These are phyloP conservation scores for Thalpophila matura DNA, from an alignment of 2,888 invertebrate genomes.

Conservation along the genomic window DNA sequence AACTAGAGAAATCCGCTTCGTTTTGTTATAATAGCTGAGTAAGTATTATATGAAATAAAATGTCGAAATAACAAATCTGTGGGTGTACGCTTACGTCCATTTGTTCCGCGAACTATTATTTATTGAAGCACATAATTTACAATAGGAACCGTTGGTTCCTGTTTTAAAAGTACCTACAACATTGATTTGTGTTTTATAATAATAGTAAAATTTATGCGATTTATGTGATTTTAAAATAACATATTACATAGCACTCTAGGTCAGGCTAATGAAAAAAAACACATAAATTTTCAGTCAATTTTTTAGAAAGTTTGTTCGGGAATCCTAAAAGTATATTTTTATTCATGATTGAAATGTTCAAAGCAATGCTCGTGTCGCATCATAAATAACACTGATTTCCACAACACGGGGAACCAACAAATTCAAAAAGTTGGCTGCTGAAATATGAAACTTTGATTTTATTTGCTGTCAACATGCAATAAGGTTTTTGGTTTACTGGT, in stretches of 20 bases:
- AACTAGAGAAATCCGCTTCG: constrained; percentile 30
- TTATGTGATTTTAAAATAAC: no score
- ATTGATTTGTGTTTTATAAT: constrained; percentile 27
- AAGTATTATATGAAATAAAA: constrained; percentile 23
- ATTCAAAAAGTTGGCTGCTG: constrained; percentile 4
- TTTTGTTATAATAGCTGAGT: constrained; percentile 24
- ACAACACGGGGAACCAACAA: no score
- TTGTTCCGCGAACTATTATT: constrained; percentile 38
- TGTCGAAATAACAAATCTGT: constrained; percentile 14
- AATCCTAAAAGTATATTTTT: neutral
- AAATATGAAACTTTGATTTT: constrained; percentile 1
- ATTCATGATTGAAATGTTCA: constrained; percentile 27
- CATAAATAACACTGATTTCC: constrained; percentile 13
- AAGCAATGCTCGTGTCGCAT: constrained; percentile 2
- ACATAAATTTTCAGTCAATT: neutral
- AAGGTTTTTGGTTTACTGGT: no score
- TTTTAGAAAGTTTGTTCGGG: neutral
- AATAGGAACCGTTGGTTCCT: constrained; percentile 18
- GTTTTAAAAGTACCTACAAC: neutral
- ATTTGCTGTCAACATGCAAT: neutral
- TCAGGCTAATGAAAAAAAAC: no score
- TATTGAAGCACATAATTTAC: constrained; percentile 38
- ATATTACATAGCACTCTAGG: no score
- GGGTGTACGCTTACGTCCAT: constrained; percentile 32
- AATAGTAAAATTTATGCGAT: no score